A percentile compares a stretch with the other conserved stretches of the same genome.
Evolutionary conservation across 1,140 invertebrate genomes (phyloP).

Genomic region (Bombus turneri): DNA sequence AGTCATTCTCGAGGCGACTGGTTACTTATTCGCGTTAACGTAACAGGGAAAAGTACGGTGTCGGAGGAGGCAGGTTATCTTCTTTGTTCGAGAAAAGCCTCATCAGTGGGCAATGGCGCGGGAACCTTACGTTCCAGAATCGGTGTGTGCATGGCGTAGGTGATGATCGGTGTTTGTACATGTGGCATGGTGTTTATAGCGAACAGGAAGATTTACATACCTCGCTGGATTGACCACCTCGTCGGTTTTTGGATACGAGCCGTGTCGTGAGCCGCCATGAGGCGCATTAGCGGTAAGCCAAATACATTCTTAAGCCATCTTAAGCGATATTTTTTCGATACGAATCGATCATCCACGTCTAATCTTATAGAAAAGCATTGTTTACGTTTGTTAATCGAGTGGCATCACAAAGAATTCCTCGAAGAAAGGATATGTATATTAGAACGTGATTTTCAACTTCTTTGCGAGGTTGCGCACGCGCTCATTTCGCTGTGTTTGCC

Average conservation of each 20-base stretch:
- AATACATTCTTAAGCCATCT: slow-evolving; percentile 23
- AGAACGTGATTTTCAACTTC: slow-evolving; percentile 11
- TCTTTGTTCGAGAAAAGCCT: slow-evolving; percentile 36
- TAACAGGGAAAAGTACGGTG: slow-evolving; percentile 25
- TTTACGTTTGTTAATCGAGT: not conserved
- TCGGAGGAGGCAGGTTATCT: slow-evolving; percentile 37
- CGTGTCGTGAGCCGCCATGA: slow-evolving; percentile 72
- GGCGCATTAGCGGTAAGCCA: slow-evolving; percentile 78
- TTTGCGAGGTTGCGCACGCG: slow-evolving; percentile 3
- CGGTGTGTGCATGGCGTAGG: slow-evolving; percentile 55
- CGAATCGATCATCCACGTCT: not conserved
- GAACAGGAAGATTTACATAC: slow-evolving; percentile 50
- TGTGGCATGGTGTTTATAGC: slow-evolving; percentile 72
- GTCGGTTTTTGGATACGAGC: slow-evolving; percentile 64
- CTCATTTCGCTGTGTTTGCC: not conserved
- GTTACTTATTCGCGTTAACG: not conserved
- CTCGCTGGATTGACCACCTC: slow-evolving; percentile 39
- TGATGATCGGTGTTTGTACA: slow-evolving; percentile 57
- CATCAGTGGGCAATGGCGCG: slow-evolving; percentile 62
- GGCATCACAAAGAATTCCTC: not conserved
- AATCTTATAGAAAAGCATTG: not conserved
- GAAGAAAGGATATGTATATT: not conserved
- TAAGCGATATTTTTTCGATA: slow-evolving; percentile 7
- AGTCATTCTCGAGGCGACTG: not conserved
- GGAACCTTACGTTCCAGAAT: slow-evolving; percentile 32